Evolutionary conservation across 2,113 vertebrate species (phyloP).

Genomic region (Aspidoscelis tigris): DNA sequence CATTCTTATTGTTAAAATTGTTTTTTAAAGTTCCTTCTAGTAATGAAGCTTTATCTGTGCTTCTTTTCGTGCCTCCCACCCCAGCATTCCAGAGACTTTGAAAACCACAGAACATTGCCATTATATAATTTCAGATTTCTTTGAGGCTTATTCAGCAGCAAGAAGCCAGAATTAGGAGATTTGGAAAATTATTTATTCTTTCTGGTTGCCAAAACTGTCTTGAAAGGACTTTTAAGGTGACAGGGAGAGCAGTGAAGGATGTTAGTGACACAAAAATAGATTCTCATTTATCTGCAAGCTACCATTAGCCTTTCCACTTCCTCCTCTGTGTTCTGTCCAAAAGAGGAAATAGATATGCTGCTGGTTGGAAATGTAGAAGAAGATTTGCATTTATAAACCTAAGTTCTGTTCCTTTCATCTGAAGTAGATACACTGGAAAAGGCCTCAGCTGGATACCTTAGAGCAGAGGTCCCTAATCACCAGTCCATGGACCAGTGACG

Average conservation of each 20-base stretch:
- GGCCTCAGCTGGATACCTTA: background rate
- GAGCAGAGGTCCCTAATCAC: no score
- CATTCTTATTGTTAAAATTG: no score
- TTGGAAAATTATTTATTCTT: background rate
- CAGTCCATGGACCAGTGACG: no score
- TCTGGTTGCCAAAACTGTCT: background rate
- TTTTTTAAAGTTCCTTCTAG: no score
- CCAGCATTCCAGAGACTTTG: background rate
- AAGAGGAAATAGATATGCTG: background rate
- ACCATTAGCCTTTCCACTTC: background rate
- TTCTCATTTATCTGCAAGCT: background rate
- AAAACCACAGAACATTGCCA: background rate
- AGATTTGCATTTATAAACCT: background rate
- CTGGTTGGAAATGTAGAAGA: background rate
- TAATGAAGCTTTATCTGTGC: no score
- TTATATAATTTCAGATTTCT: background rate
- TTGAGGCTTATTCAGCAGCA: background rate
- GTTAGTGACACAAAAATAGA: background rate
- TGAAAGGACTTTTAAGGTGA: constrained; percentile 6
- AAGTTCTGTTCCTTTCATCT: background rate
- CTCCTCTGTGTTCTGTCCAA: background rate
- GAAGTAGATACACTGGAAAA: background rate
- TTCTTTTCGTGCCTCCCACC: no score
- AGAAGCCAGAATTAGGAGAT: background rate
- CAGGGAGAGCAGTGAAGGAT: background rate